These are phyloP conservation scores for Bombus confusus DNA, from an alignment of 1,140 invertebrate species.

Conservation along the genomic window DNA sequence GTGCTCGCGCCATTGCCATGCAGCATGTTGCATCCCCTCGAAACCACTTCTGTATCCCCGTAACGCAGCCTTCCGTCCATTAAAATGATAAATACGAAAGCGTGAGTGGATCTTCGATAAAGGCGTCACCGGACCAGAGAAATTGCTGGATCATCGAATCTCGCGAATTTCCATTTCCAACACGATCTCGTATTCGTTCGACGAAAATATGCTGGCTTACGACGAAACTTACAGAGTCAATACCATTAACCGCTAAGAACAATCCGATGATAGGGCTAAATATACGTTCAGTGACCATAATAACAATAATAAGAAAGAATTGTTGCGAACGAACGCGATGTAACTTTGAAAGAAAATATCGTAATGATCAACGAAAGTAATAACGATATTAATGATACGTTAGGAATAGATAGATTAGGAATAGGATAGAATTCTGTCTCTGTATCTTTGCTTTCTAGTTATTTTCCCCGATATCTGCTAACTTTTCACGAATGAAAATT, in stretches of 20 bases:
- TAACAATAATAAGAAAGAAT: too few species aligned
- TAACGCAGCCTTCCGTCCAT: background rate
- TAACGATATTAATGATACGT: background rate
- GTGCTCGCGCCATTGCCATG: constrained; percentile 39
- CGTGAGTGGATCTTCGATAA: background rate
- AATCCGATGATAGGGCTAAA: too few species aligned
- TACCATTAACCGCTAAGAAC: too few species aligned
- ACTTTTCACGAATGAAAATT: too few species aligned
- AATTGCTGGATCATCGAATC: background rate
- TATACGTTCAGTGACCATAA: too few species aligned
- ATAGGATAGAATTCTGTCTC: background rate
- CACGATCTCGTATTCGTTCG: background rate
- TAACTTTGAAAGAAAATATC: too few species aligned
- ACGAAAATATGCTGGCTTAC: too few species aligned
- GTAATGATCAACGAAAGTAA: too few species aligned
- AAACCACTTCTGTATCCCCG: constrained; percentile 22
- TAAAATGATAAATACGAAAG: constrained; percentile 23
- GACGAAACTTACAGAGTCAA: too few species aligned
- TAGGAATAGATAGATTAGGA: too few species aligned
- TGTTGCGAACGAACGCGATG: too few species aligned
- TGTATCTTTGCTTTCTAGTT: background rate
- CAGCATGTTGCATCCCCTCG: constrained; percentile 38
- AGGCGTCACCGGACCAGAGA: too few species aligned
- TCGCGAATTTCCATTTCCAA: background rate
- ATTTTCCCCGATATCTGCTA: background rate